These are phyloP conservation scores for Coreius guichenoti DNA, from an alignment of 2,797 vertebrate species.

Conservation along the genomic window DNA sequence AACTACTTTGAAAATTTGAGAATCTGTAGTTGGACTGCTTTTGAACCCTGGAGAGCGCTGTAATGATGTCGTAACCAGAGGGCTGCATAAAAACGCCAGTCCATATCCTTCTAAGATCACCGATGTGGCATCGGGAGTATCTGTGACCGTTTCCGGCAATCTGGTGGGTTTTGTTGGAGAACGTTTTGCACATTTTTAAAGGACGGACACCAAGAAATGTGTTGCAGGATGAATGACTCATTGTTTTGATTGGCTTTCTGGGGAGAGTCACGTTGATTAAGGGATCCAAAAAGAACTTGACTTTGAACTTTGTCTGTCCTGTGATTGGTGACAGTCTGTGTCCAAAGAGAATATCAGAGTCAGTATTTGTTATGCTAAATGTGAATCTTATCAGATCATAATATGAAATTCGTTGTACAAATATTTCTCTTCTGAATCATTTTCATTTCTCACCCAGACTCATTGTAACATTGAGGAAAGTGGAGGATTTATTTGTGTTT, in stretches of 20 bases:
- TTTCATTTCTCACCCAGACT: conserved; percentile 15
- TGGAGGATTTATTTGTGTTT: conserved; percentile 13
- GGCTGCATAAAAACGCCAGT: background rate
- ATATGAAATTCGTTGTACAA: conserved; percentile 28
- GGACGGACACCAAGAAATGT: background rate
- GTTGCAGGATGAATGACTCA: conserved; percentile 6
- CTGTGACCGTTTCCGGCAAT: background rate
- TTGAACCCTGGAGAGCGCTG: background rate
- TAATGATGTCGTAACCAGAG: background rate
- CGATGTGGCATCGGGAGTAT: background rate
- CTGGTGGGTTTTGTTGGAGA: background rate
- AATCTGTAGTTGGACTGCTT: conserved; percentile 52
- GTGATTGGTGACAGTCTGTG: conserved; percentile 17
- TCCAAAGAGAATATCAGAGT: conserved; percentile 20
- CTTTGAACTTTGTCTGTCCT: conserved; percentile 25
- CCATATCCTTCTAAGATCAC: conserved; percentile 9
- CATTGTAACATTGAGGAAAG: background rate
- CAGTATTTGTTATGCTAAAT: conserved; percentile 36
- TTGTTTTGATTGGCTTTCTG: conserved; percentile 10
- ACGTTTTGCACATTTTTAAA: background rate
- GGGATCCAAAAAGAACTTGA: background rate
- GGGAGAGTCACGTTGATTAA: conserved; percentile 14
- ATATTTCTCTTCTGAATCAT: conserved; percentile 40
- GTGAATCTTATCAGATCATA: conserved; percentile 41
- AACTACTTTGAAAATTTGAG: conserved; percentile 65